Conservation (phyloP, 2,888 invertebrate species). For the Parapristionchus giblindavisi region DNA sequence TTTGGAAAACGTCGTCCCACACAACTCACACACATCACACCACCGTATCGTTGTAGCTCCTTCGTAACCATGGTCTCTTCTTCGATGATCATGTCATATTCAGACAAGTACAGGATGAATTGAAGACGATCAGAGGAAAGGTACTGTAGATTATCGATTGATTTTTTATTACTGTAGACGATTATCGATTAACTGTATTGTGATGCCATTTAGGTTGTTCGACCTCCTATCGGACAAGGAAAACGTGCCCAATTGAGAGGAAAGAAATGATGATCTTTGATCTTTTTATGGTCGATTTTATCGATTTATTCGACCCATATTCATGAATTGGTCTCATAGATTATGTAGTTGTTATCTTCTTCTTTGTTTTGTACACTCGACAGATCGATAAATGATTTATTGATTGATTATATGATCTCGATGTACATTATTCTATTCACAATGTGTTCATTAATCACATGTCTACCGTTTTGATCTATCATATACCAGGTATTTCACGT, state of each 20-base stretch:
- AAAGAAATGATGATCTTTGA: slow-evolving; percentile 42
- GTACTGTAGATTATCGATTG: slow-evolving; percentile 36
- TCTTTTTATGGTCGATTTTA: no score
- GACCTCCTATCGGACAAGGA: slow-evolving; percentile 66
- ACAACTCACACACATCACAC: not conserved
- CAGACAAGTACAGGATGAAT: slow-evolving; percentile 60
- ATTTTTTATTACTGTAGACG: not conserved
- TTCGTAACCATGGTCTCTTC: slow-evolving; percentile 64
- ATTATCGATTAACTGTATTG: not conserved
- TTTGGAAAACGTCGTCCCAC: not conserved
- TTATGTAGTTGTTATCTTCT: slow-evolving; percentile 10
- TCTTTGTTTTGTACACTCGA: not conserved
- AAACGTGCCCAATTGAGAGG: slow-evolving; percentile 62
- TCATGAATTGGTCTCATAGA: not conserved
- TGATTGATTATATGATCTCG: no score
- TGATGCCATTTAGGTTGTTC: slow-evolving; percentile 43
- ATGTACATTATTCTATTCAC: no score
- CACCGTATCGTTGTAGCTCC: slow-evolving; percentile 49
- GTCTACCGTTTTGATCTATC: no score
- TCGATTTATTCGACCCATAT: no score
- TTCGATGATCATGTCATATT: slow-evolving; percentile 69
- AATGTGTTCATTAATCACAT: no score
- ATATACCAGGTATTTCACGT: no score
- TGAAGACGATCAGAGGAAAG: slow-evolving; percentile 65
- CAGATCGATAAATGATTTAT: no score